phyloP scores from a whole-genome alignment of 2,888 invertebrate species.

The Protodeltote pygarga region DNA sequence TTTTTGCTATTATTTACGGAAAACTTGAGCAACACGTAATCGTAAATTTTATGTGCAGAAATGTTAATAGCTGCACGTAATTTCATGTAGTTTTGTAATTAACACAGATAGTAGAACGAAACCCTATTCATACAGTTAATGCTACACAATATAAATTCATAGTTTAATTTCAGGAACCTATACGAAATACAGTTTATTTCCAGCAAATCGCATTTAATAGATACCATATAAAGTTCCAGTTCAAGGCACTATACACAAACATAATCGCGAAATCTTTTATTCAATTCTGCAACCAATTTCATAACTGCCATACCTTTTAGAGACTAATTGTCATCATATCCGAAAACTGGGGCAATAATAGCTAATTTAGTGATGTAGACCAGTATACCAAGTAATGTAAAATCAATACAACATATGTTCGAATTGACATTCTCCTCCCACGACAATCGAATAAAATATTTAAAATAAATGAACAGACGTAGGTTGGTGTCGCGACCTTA shows the following conservation, averaged over 20 bases:
- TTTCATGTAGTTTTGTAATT: conserved; percentile 11
- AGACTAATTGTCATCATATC: conserved; percentile 10
- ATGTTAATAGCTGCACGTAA: conserved; percentile 18
- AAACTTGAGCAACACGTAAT: conserved; percentile 38
- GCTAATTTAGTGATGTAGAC: conserved; percentile 25
- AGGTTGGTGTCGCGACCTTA: conserved; percentile 41
- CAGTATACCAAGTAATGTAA: conserved; percentile 20
- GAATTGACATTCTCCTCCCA: conserved; percentile 43
- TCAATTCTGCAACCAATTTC: conserved; percentile 4
- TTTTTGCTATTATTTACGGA: conserved; percentile 36
- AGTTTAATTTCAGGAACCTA: too few species aligned
- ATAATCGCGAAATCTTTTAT: conserved; percentile 10
- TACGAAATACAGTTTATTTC: neutral
- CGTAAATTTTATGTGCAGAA: conserved; percentile 31
- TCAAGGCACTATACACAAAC: conserved; percentile 14
- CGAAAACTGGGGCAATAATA: conserved; percentile 26
- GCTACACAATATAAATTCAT: too few species aligned
- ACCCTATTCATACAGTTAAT: too few species aligned
- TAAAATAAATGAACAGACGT: conserved; percentile 37
- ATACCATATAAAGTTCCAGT: neutral
- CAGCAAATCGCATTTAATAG: neutral
- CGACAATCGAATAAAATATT: conserved; percentile 48
- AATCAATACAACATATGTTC: conserved; percentile 45
- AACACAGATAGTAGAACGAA: too few species aligned
- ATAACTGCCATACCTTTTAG: conserved; percentile 12